phyloP scores from a whole-genome alignment of 2,797 vertebrate genomes.

The Alectoris magna region DNA sequence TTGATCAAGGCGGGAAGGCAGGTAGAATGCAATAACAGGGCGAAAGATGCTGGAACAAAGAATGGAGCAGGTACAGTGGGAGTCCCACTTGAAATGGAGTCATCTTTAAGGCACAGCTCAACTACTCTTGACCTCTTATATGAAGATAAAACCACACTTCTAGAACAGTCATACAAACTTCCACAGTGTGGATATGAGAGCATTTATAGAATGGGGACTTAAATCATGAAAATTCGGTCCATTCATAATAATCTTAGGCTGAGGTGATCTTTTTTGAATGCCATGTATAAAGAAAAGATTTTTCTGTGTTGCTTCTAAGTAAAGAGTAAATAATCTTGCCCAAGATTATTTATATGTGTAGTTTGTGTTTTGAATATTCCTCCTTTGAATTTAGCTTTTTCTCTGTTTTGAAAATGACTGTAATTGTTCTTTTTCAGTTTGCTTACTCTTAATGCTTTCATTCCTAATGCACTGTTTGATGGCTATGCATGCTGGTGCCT shows the following conservation, averaged over 20 bases:
- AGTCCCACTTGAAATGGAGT: not conserved
- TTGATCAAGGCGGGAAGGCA: not conserved
- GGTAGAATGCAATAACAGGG: not conserved
- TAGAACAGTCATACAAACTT: not conserved
- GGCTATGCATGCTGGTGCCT: not conserved
- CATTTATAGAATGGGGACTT: not conserved
- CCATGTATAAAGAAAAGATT: not conserved
- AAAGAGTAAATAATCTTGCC: not conserved
- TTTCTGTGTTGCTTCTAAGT: not conserved
- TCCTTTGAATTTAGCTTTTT: not conserved
- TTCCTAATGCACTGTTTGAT: not conserved
- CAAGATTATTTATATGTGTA: not conserved
- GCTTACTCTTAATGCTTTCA: not conserved
- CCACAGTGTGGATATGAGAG: not conserved
- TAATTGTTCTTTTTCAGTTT: not conserved
- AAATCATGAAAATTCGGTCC: not conserved
- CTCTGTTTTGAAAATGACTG: not conserved
- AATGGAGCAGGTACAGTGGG: not conserved
- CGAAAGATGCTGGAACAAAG: not conserved
- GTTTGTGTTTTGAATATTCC: not conserved
- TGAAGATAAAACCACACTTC: not conserved
- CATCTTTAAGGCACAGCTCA: not conserved
- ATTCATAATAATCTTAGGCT: not conserved
- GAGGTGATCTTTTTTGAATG: not conserved
- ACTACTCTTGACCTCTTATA: not conserved